Evolutionary conservation across 2,888 invertebrate species (phyloP), one percentile per base, ranked within the genome.

Genomic region (Patella depressa): DNA sequence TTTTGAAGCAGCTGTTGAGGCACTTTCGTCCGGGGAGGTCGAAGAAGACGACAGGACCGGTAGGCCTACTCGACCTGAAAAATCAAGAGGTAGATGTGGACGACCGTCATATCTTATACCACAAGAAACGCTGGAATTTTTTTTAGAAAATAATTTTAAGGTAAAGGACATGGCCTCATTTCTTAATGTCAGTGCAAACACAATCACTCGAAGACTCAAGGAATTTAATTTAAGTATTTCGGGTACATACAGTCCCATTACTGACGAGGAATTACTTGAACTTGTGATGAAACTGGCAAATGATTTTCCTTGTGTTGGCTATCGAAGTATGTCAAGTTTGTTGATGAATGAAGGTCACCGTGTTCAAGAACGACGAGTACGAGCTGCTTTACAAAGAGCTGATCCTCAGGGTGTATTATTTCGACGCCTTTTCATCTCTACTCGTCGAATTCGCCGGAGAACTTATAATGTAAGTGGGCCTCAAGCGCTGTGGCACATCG

Each of bases 391-490:
- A 71, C 53, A 29, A 57, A n/a, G n/a, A 45, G 72, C 71, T n/a
- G 79, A 79, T 65, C 79, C 79, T 15, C 65, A 76, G 53, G 76
- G 76, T 45, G 76, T 77, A 4, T 34, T 77, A 57, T 73, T 74
- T 24, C 55, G 77, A 12, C 69, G 73, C 29, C 34, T 73, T 15
- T 57, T 79, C 29, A 45, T 72, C 65, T 53, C 53, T 65, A 72
- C 59, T 53, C 57, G 70, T 29, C 65, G 72, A 17, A 78, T 78
- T 53, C 71, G 73, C 19, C 57, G 78, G 72, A 53, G 79, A 55
- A 24, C 72, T 59, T 79, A 79, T 72, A 45, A 70, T 76, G 76
- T 79, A n/a, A 54, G 59, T 57, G 76, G 71, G 53, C 79, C 79
- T 29, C 69, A 76, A 71, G 72, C 79, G 15, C 19, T 79, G 15